These are phyloP conservation scores for Craseonycteris thonglongyai DNA, from an alignment of 2,113 vertebrate genomes.

Conservation along the genomic window DNA sequence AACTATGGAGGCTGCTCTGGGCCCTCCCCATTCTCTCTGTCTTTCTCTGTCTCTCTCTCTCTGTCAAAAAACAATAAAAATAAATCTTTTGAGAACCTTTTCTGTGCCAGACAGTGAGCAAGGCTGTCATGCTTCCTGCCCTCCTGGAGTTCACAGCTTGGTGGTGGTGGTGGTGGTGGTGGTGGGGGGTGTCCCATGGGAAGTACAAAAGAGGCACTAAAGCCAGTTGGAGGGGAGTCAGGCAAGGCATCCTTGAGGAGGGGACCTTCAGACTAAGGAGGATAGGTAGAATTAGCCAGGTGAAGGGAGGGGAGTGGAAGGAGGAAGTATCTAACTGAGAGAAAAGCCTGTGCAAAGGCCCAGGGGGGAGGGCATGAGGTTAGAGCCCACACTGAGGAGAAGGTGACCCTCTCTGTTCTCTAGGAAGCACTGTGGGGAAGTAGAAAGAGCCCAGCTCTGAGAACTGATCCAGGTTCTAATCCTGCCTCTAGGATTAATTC, in stretches of 20 bases:
- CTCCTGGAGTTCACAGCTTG: neutral
- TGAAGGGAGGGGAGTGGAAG: neutral
- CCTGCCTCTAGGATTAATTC: neutral
- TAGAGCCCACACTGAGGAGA: neutral
- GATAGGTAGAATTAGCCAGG: neutral
- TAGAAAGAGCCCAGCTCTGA: neutral
- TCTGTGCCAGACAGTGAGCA: neutral
- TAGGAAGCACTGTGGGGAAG: neutral
- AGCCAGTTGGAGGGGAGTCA: neutral
- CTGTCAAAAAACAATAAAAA: too few relatives aligned
- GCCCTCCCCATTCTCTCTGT: too few relatives aligned
- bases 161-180: too few relatives aligned
- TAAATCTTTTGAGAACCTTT: neutral
- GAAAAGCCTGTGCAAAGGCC: neutral
- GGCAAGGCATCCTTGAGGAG: neutral
- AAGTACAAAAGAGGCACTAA: neutral
- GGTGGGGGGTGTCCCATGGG: too few relatives aligned
- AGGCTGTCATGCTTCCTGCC: neutral
- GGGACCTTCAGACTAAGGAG: neutral
- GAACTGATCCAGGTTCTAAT: neutral
- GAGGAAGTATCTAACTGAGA: neutral
- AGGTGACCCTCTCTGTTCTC: neutral
- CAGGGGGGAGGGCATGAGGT: neutral
- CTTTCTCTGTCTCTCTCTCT: too few relatives aligned
- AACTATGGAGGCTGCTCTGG: too few relatives aligned